phyloP scores from a whole-genome alignment of 2,113 vertebrate genomes.

The Suricata suricatta region DNA sequence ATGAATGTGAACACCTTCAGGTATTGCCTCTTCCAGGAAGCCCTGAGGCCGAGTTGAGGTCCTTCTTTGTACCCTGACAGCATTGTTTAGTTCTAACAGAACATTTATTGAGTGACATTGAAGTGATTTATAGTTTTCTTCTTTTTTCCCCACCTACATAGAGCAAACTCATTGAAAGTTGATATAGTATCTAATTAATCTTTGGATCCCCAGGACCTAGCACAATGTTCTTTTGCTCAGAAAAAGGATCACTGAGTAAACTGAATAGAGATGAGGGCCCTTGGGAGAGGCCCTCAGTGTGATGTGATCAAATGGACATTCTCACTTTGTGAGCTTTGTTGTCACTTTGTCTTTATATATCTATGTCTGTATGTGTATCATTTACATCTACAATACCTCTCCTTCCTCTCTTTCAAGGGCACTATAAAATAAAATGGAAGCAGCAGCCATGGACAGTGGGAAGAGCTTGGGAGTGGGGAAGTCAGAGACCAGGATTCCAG shows the following conservation, averaged over 20 bases:
- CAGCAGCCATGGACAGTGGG: neutral
- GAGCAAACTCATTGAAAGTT: neutral
- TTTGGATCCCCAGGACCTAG: neutral
- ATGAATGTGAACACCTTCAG: neutral
- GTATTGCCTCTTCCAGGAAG: neutral
- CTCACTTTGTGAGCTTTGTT: neutral
- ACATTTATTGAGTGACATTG: neutral
- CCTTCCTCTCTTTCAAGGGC: neutral
- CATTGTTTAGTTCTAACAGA: neutral
- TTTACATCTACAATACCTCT: neutral
- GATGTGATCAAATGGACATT: neutral
- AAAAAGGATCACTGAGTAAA: neutral
- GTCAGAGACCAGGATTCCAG: neutral
- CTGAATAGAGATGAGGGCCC: neutral
- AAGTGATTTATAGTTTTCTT: neutral
- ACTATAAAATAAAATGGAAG: neutral
- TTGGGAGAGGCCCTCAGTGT: neutral
- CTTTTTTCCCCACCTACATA: neutral
- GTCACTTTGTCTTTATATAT: neutral
- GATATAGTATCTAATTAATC: neutral
- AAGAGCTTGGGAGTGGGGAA: neutral
- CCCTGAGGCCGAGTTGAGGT: neutral
- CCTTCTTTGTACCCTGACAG: neutral
- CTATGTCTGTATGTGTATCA: neutral
- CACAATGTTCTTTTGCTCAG: neutral